These are phyloP conservation scores for Musca domestica DNA, from an alignment of 1,140 invertebrate species.

Conservation along the genomic window DNA sequence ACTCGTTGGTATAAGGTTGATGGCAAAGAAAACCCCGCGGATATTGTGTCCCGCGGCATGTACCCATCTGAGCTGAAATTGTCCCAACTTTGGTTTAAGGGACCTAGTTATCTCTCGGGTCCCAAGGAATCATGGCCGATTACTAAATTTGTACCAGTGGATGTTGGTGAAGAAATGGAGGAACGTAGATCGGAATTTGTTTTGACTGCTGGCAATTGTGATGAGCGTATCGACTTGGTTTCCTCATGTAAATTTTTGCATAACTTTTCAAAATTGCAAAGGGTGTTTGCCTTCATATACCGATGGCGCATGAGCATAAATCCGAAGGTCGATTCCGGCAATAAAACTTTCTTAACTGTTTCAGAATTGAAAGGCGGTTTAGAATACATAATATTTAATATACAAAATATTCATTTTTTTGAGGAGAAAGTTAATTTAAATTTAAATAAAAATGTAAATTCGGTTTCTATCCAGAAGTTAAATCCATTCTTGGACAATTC, in stretches of 20 bases:
- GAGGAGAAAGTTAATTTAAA: slow-evolving; percentile 26
- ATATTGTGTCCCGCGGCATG: slow-evolving; percentile 52
- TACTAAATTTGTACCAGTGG: background rate
- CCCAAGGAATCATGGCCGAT: slow-evolving; percentile 21
- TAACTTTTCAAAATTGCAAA: slow-evolving; percentile 8
- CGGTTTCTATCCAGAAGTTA: slow-evolving; percentile 28
- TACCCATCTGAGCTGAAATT: slow-evolving; percentile 32
- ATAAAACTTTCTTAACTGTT: background rate
- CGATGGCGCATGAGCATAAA: no score
- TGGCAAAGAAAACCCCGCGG: slow-evolving; percentile 56
- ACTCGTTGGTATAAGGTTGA: no score
- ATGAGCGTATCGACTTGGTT: background rate
- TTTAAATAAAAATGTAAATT: slow-evolving; percentile 1
- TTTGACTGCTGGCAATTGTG: background rate
- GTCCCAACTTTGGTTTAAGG: slow-evolving; percentile 49
- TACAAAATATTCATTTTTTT: slow-evolving; percentile 28
- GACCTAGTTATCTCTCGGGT: slow-evolving; percentile 29
- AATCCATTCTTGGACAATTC: slow-evolving; percentile 40
- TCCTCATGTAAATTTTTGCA: slow-evolving; percentile 4
- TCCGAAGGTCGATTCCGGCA: no score
- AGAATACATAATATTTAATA: slow-evolving; percentile 21
- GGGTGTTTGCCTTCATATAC: slow-evolving; percentile 24
- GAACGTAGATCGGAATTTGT: slow-evolving; percentile 24
- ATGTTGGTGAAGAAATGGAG: no score
- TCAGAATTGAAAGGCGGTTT: slow-evolving; percentile 9